A percentile compares a stretch with the other conserved stretches of the same genome.
phyloP scores from a whole-genome alignment of 1,140 invertebrate genomes.

The Homalodisca vitripennis region DNA sequence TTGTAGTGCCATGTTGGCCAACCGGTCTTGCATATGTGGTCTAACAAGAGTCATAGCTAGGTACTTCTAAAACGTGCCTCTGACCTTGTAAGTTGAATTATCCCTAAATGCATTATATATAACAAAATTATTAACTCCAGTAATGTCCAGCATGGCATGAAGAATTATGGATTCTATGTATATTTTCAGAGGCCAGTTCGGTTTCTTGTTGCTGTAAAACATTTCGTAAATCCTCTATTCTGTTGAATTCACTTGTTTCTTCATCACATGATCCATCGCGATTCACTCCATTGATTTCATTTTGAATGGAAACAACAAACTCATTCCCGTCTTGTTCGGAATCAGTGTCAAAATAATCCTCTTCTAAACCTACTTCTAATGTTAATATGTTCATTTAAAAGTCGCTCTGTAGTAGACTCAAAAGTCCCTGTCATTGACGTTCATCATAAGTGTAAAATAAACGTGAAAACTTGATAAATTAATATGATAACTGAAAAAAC shows the following conservation, averaged over 20 bases:
- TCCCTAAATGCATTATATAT: conserved; percentile 36
- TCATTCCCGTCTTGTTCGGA: conserved; percentile 8
- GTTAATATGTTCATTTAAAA: background rate
- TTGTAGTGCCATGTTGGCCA: conserved; percentile 26
- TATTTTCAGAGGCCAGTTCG: background rate
- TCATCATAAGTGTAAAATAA: too few relatives aligned
- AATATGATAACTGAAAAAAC: too few relatives aligned
- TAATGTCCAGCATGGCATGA: conserved; percentile 45
- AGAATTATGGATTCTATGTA: conserved; percentile 37
- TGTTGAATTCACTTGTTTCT: conserved; percentile 2
- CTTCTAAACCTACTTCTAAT: background rate
- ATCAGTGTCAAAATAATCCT: conserved; percentile 12
- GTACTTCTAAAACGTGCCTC: conserved; percentile 33
- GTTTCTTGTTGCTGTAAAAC: background rate
- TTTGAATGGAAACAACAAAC: background rate
- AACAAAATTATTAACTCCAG: conserved; percentile 41
- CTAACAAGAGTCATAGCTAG: conserved; percentile 34
- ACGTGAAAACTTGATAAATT: too few relatives aligned
- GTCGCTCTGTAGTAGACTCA: conserved; percentile 2
- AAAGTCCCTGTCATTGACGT: conserved; percentile 13
- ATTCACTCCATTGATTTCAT: background rate
- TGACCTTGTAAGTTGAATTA: conserved; percentile 27
- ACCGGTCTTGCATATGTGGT: conserved; percentile 30
- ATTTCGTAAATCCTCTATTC: conserved; percentile 7
- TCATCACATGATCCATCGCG: background rate